phyloP scores from a whole-genome alignment of 2,888 invertebrate species.

The Minunthozetes semirufus region DNA sequence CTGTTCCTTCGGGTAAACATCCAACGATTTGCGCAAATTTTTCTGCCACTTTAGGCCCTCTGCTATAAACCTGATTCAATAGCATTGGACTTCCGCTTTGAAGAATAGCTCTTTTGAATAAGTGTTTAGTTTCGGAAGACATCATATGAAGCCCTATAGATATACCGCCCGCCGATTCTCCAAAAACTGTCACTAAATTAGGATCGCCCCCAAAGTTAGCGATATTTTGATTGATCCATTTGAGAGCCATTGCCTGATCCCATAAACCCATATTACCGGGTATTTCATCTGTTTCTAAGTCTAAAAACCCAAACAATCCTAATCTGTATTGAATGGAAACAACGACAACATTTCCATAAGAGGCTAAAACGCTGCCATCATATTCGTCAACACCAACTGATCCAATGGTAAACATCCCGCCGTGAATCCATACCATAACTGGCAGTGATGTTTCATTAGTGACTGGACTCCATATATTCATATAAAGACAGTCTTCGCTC shows the following conservation, averaged over 20 bases:
- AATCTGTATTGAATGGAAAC: slow-evolving; percentile 53
- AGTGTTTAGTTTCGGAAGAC: slow-evolving; percentile 45
- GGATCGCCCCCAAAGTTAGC: slow-evolving; percentile 60
- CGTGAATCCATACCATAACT: slow-evolving; percentile 47
- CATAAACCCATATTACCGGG: slow-evolving; percentile 38
- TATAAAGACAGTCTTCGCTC: slow-evolving; percentile 53
- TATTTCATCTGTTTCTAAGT: slow-evolving; percentile 15
- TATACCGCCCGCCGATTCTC: slow-evolving; percentile 84
- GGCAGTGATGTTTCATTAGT: slow-evolving; percentile 51
- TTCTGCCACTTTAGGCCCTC: slow-evolving; percentile 20
- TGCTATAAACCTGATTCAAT: slow-evolving; percentile 10
- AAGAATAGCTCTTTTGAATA: slow-evolving; percentile 53
- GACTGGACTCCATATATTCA: slow-evolving; percentile 53
- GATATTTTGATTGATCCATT: slow-evolving; percentile 10
- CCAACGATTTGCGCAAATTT: slow-evolving; percentile 23
- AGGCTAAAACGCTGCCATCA: slow-evolving; percentile 50
- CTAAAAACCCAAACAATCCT: slow-evolving; percentile 48
- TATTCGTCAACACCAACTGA: slow-evolving; percentile 50
- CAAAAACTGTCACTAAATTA: slow-evolving; percentile 78
- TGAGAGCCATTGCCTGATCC: slow-evolving; percentile 20
- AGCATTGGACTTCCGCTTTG: slow-evolving; percentile 51
- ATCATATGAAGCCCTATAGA: slow-evolving; percentile 48
- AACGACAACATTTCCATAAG: slow-evolving; percentile 51
- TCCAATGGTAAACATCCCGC: slow-evolving; percentile 53
- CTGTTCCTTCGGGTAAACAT: slow-evolving; percentile 21